Evolutionary conservation across 2,113 vertebrate species (phyloP).

Genomic region (Ifrita kowaldi): DNA sequence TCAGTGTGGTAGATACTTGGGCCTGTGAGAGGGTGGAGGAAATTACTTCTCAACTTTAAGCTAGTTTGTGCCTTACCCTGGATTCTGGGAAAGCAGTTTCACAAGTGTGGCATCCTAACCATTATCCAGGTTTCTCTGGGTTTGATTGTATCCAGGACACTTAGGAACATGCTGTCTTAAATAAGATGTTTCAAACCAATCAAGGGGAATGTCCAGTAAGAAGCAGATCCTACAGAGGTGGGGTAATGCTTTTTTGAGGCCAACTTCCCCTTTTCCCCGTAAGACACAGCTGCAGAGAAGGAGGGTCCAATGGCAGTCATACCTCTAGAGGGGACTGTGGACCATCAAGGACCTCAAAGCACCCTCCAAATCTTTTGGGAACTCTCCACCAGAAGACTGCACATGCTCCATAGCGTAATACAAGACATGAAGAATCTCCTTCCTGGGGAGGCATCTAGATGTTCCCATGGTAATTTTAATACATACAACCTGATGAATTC

Average conservation of each 20-base stretch:
- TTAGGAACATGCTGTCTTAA: neutral
- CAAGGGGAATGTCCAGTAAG: neutral
- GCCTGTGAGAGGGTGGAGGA: neutral
- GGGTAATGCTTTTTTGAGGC: neutral
- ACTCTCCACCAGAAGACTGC: neutral
- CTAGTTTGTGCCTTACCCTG: neutral
- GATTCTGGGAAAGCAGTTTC: neutral
- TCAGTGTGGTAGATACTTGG: neutral
- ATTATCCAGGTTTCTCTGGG: neutral
- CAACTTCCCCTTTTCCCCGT: neutral
- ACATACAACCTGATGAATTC: no score
- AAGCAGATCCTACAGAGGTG: neutral
- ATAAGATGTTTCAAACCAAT: neutral
- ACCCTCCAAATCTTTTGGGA: neutral
- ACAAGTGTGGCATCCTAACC: neutral
- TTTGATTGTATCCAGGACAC: neutral
- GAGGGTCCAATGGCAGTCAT: fast-evolving
- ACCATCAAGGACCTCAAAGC: neutral
- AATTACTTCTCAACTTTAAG: neutral
- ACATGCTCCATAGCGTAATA: fast-evolving
- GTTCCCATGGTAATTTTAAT: neutral
- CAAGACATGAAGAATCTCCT: neutral
- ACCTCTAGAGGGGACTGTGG: neutral
- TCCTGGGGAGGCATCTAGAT: neutral
- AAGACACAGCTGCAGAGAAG: neutral